Conservation (phyloP, 2,113 vertebrate genomes). For the Pithys albifrons region DNA sequence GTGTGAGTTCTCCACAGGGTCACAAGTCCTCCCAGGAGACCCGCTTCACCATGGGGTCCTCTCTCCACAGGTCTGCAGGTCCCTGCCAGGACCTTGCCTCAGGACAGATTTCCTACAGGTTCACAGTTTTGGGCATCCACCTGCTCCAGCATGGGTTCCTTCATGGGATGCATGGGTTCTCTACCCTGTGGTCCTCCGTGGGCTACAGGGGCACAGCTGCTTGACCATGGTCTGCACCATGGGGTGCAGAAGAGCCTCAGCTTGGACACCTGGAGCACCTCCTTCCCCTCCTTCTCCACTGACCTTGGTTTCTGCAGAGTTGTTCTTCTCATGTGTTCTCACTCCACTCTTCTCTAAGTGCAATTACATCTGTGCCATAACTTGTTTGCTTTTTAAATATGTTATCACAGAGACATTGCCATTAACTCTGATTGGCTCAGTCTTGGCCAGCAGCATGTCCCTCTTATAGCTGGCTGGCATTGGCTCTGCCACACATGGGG, state of each 20-base stretch:
- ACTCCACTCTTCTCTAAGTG: rapidly evolving
- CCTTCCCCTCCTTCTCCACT: background rate
- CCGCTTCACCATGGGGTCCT: background rate
- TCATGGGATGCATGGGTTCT: background rate
- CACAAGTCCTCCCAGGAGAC: background rate
- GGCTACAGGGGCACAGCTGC: background rate
- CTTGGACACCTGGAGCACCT: background rate
- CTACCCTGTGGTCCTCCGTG: background rate
- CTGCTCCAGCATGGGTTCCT: background rate
- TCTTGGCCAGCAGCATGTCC: rapidly evolving
- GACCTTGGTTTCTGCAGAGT: background rate
- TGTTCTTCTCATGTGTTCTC: background rate
- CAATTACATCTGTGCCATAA: background rate
- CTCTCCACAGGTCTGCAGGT: background rate
- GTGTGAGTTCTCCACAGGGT: background rate
- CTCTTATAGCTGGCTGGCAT: too few species aligned
- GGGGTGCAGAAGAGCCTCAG: background rate
- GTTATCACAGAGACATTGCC: background rate
- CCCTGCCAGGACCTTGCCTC: background rate
- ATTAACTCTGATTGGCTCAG: background rate
- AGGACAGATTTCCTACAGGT: background rate
- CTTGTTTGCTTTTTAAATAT: background rate
- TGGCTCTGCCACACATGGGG: background rate
- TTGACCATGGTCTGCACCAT: rapidly evolving
- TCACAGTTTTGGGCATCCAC: background rate